Conservation (phyloP, 1,140 invertebrate species). For the Chelonus insularis region DNA sequence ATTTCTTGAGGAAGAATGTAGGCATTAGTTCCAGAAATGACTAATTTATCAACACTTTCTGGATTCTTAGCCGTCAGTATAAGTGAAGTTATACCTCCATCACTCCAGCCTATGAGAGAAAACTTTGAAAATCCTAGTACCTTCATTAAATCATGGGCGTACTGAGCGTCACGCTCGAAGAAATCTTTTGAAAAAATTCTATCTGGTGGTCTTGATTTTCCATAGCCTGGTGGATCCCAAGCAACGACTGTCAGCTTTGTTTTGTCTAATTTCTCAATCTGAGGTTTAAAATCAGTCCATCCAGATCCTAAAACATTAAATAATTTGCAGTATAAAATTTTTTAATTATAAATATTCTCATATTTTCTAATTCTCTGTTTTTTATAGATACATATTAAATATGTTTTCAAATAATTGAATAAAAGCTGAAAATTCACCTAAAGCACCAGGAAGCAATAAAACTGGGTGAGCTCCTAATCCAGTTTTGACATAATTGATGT, state of each 20-base stretch:
- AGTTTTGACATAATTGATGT: slow-evolving; percentile 74
- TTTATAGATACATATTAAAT: too few species aligned
- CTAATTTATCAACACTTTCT: slow-evolving; percentile 70
- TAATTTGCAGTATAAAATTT: too few species aligned
- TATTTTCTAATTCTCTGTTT: neutral
- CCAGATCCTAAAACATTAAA: slow-evolving; percentile 62
- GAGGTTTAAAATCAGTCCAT: slow-evolving; percentile 81
- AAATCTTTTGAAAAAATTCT: slow-evolving; percentile 73
- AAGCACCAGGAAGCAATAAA: slow-evolving; percentile 75
- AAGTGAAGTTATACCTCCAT: slow-evolving; percentile 81
- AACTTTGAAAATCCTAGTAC: slow-evolving; percentile 69
- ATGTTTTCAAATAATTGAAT: too few species aligned
- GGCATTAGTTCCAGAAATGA: slow-evolving; percentile 79
- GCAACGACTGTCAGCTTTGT: slow-evolving; percentile 76
- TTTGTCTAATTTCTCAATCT: slow-evolving; percentile 71
- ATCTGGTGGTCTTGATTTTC: slow-evolving; percentile 78
- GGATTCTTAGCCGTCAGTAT: slow-evolving; percentile 74
- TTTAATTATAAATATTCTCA: too few species aligned
- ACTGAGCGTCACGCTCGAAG: slow-evolving; percentile 74
- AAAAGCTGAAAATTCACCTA: slow-evolving; percentile 60
- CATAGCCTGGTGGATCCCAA: slow-evolving; percentile 89
- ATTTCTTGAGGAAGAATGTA: slow-evolving; percentile 73
- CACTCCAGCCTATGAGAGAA: slow-evolving; percentile 86
- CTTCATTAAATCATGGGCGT: slow-evolving; percentile 74
- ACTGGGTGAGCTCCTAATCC: slow-evolving; percentile 72